Conservation (phyloP, 92 coral and sea anemone genomes). For the Phenganax stokvisi region DNA sequence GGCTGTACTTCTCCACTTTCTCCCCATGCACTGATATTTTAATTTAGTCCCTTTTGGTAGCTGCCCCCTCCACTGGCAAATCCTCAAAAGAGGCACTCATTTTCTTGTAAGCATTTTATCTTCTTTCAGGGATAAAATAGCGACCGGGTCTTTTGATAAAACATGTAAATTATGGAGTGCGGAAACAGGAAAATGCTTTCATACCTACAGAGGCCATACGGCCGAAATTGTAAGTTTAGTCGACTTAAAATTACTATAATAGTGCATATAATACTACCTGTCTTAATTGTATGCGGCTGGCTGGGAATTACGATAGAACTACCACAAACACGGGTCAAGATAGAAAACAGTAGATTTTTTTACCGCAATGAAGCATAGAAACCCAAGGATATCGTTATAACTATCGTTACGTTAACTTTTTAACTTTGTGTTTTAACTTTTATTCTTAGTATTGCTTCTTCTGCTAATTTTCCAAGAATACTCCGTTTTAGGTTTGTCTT, state of each 20-base stretch:
- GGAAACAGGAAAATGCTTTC: slow-evolving; percentile 94
- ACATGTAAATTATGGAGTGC: slow-evolving; percentile 98
- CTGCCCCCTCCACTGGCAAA: too few species aligned
- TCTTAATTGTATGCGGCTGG: too few species aligned
- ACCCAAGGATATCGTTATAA: too few species aligned
- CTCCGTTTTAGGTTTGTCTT: slow-evolving; percentile 67
- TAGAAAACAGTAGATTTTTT: too few species aligned
- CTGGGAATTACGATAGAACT: too few species aligned
- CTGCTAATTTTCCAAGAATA: background rate
- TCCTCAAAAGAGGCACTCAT: too few species aligned
- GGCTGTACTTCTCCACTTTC: too few species aligned
- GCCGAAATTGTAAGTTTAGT: slow-evolving; percentile 85
- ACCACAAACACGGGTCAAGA: too few species aligned
- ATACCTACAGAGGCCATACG: slow-evolving; percentile 89
- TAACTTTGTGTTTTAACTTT: background rate
- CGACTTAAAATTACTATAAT: background rate
- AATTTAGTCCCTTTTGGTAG: too few species aligned
- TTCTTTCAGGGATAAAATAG: slow-evolving; percentile 80
- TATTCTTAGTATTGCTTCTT: background rate
- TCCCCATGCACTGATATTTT: too few species aligned
- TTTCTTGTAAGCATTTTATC: background rate
- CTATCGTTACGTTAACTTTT: too few species aligned
- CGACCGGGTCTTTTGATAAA: slow-evolving; percentile 99
- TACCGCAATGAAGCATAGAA: too few species aligned
- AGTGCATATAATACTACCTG: background rate